Percentiles rank a stretch among this genome's conserved stretches.
phyloP scores from a whole-genome alignment of 2,113 vertebrate genomes.

The zebrafish (Danio rerio) region DNA sequence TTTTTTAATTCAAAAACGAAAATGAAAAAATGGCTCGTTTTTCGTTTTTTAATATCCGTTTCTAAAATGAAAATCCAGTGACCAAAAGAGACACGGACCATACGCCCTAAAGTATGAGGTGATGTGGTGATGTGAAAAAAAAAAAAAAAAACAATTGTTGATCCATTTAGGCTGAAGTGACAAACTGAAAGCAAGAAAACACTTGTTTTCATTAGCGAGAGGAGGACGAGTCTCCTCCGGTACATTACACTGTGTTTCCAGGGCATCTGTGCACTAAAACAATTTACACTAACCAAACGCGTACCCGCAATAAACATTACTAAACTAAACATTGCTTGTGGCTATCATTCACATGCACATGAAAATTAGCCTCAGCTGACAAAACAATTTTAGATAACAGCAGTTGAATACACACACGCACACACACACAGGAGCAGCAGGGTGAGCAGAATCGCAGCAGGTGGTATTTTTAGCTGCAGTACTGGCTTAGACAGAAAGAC shows the following conservation, averaged over 20 bases:
- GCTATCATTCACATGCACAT: constrained; percentile 40
- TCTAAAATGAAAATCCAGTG: no score
- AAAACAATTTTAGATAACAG: constrained; percentile 38
- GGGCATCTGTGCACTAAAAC: background rate
- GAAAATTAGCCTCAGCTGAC: constrained; percentile 36
- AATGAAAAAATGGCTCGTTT: no score
- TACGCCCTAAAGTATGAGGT: no score
- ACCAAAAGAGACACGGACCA: no score
- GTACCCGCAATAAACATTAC: constrained; percentile 8
- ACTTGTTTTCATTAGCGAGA: background rate
- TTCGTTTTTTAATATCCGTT: no score
- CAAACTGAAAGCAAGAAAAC: background rate
- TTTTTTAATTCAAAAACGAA: no score
- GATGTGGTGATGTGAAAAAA: no score
- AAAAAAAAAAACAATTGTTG: no score
- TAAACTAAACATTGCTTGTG: constrained; percentile 26
- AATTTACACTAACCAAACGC: constrained; percentile 18
- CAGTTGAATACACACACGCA: constrained; percentile 1
- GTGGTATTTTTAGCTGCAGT: constrained; percentile 72
- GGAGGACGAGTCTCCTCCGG: background rate
- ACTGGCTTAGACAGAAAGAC: constrained; percentile 49
- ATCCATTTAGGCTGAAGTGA: no score
- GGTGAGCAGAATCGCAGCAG: constrained; percentile 67
- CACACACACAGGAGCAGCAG: constrained; percentile 37
- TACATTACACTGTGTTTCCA: constrained; percentile 8